Conservation (phyloP, 2,888 invertebrate species). For the Dasypogon diadema region DNA sequence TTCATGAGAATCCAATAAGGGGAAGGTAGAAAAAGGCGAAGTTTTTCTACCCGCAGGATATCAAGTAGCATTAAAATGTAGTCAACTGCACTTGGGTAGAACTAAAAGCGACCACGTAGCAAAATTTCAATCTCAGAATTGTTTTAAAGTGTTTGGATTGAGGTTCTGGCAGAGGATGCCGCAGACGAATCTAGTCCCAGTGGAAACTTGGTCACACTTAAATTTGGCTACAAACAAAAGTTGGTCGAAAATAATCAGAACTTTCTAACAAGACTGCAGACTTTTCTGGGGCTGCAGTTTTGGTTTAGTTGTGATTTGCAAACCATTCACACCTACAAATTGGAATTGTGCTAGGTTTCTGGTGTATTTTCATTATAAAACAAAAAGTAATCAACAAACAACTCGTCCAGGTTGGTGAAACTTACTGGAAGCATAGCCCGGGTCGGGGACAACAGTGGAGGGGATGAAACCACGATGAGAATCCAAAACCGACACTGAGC, state of each 20-base stretch:
- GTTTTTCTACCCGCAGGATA: neutral
- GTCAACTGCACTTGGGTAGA: too few relatives aligned
- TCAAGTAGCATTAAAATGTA: neutral
- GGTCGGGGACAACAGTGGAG: neutral
- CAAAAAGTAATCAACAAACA: conserved; percentile 46
- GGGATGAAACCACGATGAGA: neutral
- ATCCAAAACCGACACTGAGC: conserved; percentile 29
- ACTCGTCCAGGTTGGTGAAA: neutral
- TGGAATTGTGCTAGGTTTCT: neutral
- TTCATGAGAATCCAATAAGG: neutral
- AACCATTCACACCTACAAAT: conserved; percentile 41
- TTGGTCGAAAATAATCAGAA: neutral
- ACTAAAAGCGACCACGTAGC: too few relatives aligned
- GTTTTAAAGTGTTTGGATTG: neutral
- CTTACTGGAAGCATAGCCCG: neutral
- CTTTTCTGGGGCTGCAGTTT: neutral
- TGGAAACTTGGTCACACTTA: neutral
- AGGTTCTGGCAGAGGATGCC: neutral
- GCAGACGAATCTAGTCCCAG: neutral
- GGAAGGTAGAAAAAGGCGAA: neutral
- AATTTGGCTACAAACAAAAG: neutral
- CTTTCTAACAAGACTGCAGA: conserved; percentile 19
- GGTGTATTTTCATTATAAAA: conserved; percentile 35
- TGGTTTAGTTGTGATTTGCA: neutral
- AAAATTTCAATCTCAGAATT: neutral